These are phyloP conservation scores for Trichopria drosophilae DNA, from an alignment of 2,888 invertebrate species.

Conservation along the genomic window DNA sequence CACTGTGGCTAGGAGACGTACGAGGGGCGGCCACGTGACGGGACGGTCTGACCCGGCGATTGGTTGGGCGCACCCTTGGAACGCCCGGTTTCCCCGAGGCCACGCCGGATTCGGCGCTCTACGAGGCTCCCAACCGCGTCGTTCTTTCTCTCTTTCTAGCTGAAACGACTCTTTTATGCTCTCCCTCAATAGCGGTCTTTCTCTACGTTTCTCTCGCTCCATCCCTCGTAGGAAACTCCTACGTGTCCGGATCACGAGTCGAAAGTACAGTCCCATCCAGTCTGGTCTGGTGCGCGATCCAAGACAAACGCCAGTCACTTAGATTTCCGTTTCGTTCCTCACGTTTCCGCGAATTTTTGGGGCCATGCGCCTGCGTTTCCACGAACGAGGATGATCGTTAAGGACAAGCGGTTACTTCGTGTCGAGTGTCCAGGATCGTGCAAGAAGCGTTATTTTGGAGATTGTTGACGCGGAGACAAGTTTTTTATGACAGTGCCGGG, in stretches of 20 bases:
- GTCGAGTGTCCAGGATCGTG: too few species aligned
- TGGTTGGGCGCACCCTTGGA: conserved; percentile 27
- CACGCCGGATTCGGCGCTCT: not conserved
- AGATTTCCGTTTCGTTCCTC: too few species aligned
- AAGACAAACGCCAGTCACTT: conserved; percentile 15
- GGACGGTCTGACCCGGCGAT: conserved; percentile 31
- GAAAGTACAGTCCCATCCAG: conserved; percentile 23
- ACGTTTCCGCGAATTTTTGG: too few species aligned
- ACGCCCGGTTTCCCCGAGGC: conserved; percentile 10
- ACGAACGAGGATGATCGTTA: too few species aligned
- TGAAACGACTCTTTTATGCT: not conserved
- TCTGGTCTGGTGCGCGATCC: conserved; percentile 19
- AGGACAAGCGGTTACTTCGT: too few species aligned
- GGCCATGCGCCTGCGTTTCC: too few species aligned
- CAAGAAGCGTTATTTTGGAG: too few species aligned
- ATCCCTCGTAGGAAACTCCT: not conserved
- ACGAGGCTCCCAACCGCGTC: conserved; percentile 13
- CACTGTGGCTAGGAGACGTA: too few species aligned
- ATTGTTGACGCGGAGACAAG: too few species aligned
- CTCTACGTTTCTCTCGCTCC: conserved; percentile 4
- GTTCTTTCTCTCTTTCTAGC: conserved; percentile 13
- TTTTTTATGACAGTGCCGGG: too few species aligned
- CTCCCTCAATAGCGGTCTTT: conserved; percentile 4
- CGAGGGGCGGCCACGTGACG: conserved; percentile 17
- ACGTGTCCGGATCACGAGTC: not conserved